These are phyloP conservation scores for Acipenser ruthenus DNA, from an alignment of 2,797 vertebrate species.

Conservation along the genomic window DNA sequence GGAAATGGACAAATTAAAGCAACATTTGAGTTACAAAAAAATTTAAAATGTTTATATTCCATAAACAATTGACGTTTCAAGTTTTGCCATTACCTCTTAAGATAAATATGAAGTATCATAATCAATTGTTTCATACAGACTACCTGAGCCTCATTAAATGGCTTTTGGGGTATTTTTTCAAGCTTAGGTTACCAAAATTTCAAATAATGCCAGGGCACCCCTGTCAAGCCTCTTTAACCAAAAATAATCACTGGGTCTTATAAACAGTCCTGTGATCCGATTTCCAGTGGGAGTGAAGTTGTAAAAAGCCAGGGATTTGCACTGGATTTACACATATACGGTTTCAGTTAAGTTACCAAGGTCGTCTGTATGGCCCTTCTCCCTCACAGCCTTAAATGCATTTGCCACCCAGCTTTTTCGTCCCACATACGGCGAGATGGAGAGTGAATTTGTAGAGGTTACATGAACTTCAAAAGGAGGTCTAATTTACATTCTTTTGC, in stretches of 20 bases:
- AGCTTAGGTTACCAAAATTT: slow-evolving; percentile 67
- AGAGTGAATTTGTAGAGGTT: slow-evolving; percentile 34
- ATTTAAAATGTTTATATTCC: too few species aligned
- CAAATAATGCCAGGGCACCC: slow-evolving; percentile 52
- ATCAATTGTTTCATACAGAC: slow-evolving; percentile 59
- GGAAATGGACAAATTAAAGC: too few species aligned
- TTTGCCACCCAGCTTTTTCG: slow-evolving; percentile 59
- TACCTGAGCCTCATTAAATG: slow-evolving; percentile 65
- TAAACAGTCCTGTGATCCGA: slow-evolving; percentile 86
- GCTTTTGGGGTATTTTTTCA: slow-evolving; percentile 62
- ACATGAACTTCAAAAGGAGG: slow-evolving; percentile 48
- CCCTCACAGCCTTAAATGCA: slow-evolving; percentile 56
- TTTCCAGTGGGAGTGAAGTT: slow-evolving; percentile 73
- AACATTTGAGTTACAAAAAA: too few species aligned
- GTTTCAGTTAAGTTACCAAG: slow-evolving; percentile 84
- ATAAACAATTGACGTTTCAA: too few species aligned
- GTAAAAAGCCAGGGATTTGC: slow-evolving; percentile 75
- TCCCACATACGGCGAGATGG: slow-evolving; percentile 23
- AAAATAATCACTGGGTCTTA: slow-evolving; percentile 73
- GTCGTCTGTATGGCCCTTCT: slow-evolving; percentile 65
- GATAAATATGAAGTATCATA: slow-evolving; percentile 48
- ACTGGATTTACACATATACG: slow-evolving; percentile 93
- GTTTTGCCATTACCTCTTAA: slow-evolving; percentile 12
- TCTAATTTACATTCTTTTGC: slow-evolving; percentile 64
- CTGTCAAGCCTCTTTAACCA: slow-evolving; percentile 78